Base-by-base conservation (phyloP, 2,797 vertebrate species). In the Enteromius radiatus region DNA sequence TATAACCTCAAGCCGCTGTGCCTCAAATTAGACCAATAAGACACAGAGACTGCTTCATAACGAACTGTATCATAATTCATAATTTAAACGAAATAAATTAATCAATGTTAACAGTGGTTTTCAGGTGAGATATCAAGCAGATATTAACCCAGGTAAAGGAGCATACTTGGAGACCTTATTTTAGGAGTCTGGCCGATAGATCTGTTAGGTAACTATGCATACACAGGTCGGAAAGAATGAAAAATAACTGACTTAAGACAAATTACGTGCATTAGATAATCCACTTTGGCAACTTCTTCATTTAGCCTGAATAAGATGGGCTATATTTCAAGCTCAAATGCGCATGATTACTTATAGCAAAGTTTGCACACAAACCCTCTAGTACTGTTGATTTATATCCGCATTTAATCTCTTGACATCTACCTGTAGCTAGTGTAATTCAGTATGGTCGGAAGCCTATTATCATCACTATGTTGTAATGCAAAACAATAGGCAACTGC, bases 1-100 rank as follows among this genome's bases (percentile, higher is more conserved):
- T 56, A 26, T 81, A 80, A 87, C 83, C 75, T 76, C 52, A 69
- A 85, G n/a, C 69, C 75, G 76, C 86, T 74, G 73, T 78, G 84
- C 74, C 75, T 80, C 81, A 45, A 76, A 68, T 64, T 38, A 74
- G 76, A 83, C 65, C 77, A 74, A 80, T 54, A 43, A 79, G 70
- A 80, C 81, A 82, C 61, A 86, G 74, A 82, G 59, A 59, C 80
- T 28, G 78, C 63, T 83, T 82, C 14, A n/a, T 76, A 68, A 52
- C 41, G 76, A 78, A 82, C 79, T 82, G 82, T 67, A 12, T 77
- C 75, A 76, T 67, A 78, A 79, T 80, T 84, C 31, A 79, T 79
- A n/a, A 71, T 59, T 65, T 41, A 77, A 73, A 23, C 36, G 54
- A 19, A 74, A 65, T 74, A 52, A 67, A 31, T 23, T 2, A 38